Base-by-base conservation (phyloP, 2,888 invertebrate species). In the Sarcophaga rosellei region DNA sequence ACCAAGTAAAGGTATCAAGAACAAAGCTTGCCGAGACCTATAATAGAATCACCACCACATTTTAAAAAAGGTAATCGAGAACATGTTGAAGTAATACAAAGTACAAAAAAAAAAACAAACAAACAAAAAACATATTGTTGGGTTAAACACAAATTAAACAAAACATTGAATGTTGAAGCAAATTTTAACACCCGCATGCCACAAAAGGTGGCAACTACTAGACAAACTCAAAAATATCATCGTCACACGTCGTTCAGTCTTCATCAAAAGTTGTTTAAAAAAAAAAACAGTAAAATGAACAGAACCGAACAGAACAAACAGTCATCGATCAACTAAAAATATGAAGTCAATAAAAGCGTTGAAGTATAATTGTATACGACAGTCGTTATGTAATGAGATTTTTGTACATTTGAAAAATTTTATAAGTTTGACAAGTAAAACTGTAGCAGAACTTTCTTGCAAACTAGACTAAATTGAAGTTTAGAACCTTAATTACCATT, bases 131-230 rank as follows among this genome's bases (percentile, higher is more conserved):
- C n/a, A 2, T 10, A 35, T 35, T 35, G 10, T 35, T 35, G 35
- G 35, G 8, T 35, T 21, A 12, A 47, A 63, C n/a, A 44, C 53
- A 75, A 83, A 21, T 63, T 73, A 66, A 74, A 25, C 12, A 73
- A 72, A 72, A 63, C 25, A 47, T 73, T 23, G 68, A 66, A 35
- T 35, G 45, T 45, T 25, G 21, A 17, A 70, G 6, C 35, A 79
- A 25, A 68, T 80, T 76, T 83, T 83, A 81, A 86, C 86, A 86
- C 86, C 83, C 83, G 79, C 83, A 83, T 80, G 80, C 83, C 79
- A 83, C 77, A 83, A 80, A 86, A 83, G 79, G 80, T 83, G 86
- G 82, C 82, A 80, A 77, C 68, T 63, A 69, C 73, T 80, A 75
- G 53, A 75, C 70, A 78, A 74, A 81, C 68, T 61, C 62, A 62